Evolutionary conservation across 2,797 vertebrate species (phyloP), one percentile per base, ranked within the genome.

Genomic region (Vultur gryphus): DNA sequence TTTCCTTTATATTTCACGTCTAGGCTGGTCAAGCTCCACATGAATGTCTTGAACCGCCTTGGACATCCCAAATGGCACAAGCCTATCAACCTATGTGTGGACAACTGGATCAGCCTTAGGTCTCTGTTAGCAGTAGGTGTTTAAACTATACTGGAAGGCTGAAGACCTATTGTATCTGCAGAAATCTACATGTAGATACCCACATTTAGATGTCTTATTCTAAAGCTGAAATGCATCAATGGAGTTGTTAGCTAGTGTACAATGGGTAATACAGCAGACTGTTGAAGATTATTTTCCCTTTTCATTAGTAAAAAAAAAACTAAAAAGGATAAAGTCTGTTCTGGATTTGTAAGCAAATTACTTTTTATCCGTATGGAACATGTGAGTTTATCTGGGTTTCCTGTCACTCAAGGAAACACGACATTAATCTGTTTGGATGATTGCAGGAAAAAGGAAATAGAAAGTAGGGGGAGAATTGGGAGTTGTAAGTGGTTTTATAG

Each of bases 361-460:
- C 41, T 89, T 92, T 93, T 87, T 58, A 79, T 79, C 72, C 2
- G 0, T 76, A 81, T 8, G 72, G 80, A 94, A 86, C 16, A 16
- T 41, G 20, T 11, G 26, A 69, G 18, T 90, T 94, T 78, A 90
- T 84, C 80, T 57, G n/a, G 33, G 48, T 89, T 95, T 97, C 86
- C 91, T 87, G 84, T 72, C 90, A 80, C 41, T 93, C 75, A 90
- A 75, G 78, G 84, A 94, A 95, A 87, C 78, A 89, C 49, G 88
- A 51, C 29, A 89, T 80, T 85, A 75, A 87, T 83, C 49, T 85
- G 16, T 94, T 94, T 76, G 59, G 67, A 65, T 41, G 70, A 83
- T 33, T 77, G 21, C 64, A 87, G 75, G 71, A 83, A 93, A 93
- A 89, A 90, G 73, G 64, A 95, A 95, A 77, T n/a, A 79, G 24